Percentiles rank a stretch among this genome's conserved stretches.
Conservation (phyloP, 2,113 vertebrate species). For the Hassar affinis region DNA sequence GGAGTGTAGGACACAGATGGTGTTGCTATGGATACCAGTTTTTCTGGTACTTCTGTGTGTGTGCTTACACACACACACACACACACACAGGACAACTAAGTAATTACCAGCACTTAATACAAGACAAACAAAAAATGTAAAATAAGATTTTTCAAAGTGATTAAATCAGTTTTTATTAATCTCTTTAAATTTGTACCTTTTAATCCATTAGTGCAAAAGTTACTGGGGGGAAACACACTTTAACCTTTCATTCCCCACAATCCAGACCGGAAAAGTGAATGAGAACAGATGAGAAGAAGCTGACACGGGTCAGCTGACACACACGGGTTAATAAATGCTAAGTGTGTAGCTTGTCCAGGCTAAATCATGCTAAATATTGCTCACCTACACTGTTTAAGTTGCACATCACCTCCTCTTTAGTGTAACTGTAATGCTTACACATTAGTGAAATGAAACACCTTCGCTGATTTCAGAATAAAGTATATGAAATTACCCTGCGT, state of each 20-base stretch:
- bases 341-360: background rate
- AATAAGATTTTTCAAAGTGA: background rate
- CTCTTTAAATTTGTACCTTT: background rate
- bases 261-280: background rate
- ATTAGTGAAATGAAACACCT: background rate
- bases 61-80: background rate
- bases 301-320: background rate
- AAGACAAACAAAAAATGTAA: background rate
- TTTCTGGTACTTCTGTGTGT: too few relatives aligned
- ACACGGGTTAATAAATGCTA: background rate
- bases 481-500: background rate
- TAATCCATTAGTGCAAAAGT: conserved; percentile 25
- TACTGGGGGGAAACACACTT: background rate
- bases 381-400: too few relatives aligned
- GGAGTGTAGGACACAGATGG: too few relatives aligned
- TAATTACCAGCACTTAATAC: background rate
- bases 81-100: background rate
- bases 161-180: background rate
- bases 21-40: too few relatives aligned
- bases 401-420: background rate
- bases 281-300: background rate
- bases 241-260: background rate
- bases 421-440: background rate
- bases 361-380: background rate
- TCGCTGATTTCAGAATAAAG: background rate